These are phyloP conservation scores for Hydrolagus affinis DNA, from an alignment of 2,113 vertebrate genomes.

Conservation along the genomic window DNA sequence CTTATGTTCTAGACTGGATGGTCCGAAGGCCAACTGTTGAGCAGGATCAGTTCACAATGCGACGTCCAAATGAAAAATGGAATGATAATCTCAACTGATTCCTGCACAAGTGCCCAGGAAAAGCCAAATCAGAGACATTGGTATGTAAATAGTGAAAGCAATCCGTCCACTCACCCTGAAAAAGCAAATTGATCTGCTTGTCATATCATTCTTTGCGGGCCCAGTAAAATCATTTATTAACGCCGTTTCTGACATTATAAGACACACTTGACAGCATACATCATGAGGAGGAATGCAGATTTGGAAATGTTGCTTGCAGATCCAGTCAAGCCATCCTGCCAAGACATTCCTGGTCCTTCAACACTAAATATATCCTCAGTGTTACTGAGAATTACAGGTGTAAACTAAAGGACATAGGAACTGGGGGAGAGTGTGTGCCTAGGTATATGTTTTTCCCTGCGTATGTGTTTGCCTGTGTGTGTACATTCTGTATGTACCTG, in stretches of 20 bases:
- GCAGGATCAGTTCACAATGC: too few relatives aligned
- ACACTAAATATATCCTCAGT: neutral
- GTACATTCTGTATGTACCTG: too few relatives aligned
- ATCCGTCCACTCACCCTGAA: neutral
- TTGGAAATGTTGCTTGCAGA: constrained; percentile 8
- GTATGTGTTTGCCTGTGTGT: too few relatives aligned
- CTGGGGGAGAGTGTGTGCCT: too few relatives aligned
- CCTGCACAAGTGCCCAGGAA: too few relatives aligned
- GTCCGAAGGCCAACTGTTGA: too few relatives aligned
- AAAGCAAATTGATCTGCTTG: neutral
- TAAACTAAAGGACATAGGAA: too few relatives aligned
- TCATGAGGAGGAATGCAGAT: neutral
- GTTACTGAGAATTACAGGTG: neutral
- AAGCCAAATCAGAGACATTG: too few relatives aligned
- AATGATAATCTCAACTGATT: too few relatives aligned
- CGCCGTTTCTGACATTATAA: neutral
- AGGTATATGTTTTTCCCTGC: too few relatives aligned
- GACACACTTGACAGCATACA: neutral
- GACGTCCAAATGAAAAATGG: too few relatives aligned
- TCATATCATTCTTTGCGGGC: neutral
- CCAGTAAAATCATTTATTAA: constrained; percentile 1
- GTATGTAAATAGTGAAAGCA: neutral
- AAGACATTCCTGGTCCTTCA: neutral
- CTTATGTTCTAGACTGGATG: too few relatives aligned
- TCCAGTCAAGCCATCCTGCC: neutral